Conservation (phyloP, 2,113 vertebrate genomes). For the Brachyistius frenatus region DNA sequence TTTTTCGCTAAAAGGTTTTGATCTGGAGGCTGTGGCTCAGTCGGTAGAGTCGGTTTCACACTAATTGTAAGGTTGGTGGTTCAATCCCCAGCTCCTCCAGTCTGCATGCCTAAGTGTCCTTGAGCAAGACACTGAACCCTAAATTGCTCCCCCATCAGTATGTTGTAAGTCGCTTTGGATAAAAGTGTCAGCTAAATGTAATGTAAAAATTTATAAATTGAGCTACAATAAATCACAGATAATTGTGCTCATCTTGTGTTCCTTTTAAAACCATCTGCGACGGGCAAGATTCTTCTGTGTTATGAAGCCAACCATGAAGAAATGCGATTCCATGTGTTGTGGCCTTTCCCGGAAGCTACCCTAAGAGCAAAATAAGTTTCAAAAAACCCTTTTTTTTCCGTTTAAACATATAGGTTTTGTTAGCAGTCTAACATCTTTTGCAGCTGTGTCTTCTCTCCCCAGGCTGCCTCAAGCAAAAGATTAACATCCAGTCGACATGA, state of each 20-base stretch:
- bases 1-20: conserved; percentile 36
- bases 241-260: conserved; percentile 4
- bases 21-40: no score
- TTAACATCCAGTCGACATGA: conserved; percentile 30
- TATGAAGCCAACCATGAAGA: conserved; percentile 10
- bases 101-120: no score
- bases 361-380: conserved; percentile 10
- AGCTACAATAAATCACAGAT: conserved; percentile 20
- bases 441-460: conserved; percentile 17
- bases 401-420: conserved; percentile 20
- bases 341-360: not conserved
- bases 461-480: conserved; percentile 17
- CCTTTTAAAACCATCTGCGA: not conserved
- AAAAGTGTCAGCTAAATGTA: no score
- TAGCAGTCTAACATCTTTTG: conserved; percentile 12
- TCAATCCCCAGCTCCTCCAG: no score
- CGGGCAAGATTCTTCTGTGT: not conserved
- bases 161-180: no score
- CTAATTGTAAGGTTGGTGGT: no score
- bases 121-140: no score
- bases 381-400: not conserved
- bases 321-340: not conserved
- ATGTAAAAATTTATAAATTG: conserved; percentile 23
- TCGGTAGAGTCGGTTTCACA: no score
- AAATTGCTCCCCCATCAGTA: no score